Evolutionary conservation across 2,888 invertebrate species (phyloP), one percentile per base, ranked within the genome.

Genomic region (Latrodectus hesperus): DNA sequence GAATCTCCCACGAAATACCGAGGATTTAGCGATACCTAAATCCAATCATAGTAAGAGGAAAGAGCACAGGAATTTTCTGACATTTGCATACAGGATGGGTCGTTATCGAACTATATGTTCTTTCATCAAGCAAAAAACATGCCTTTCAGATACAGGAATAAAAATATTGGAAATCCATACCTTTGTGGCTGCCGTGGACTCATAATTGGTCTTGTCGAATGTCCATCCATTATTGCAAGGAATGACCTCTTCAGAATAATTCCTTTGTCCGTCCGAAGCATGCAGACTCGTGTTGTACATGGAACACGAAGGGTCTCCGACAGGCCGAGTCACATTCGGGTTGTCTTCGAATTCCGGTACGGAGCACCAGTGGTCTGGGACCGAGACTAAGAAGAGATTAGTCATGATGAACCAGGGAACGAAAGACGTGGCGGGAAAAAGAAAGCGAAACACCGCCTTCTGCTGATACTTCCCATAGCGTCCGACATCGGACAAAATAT

Each of bases 391-490:
- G 22, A 88, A 90, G 12, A 90, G 60, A 16, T 73, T 73, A 67
- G 84, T 86, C 84, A 88, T 84, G 52, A 53, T 76, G 67, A 87
- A 78, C 68, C 97, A 92, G 96, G 96, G 92, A 97, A 97, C 51
- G 97, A 97, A 94, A 91, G 97, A 96, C 4, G 97, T 96, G 17
- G 97, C 96, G 89, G 97, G 93, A 91, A 97, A 96, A 87, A 98
- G 95, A 80, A 97, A 94, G 95, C 96, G 97, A 26, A 97, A 93
- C 88, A 97, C 93, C 80, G 96, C 93, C 92, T 70, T 60, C 67
- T 96, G 96, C 92, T 98, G 98, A 92, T 97, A 98, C 64, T 94
- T 94, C 73, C 98, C 98, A 92, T 97, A 97, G 92, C 97, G 97
- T 1, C 97, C 98, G 89, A 98, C 95, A 91, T 95, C 94, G 0